Conservation (phyloP, 1,140 invertebrate species). For the Anagrus nilaparvatae region DNA sequence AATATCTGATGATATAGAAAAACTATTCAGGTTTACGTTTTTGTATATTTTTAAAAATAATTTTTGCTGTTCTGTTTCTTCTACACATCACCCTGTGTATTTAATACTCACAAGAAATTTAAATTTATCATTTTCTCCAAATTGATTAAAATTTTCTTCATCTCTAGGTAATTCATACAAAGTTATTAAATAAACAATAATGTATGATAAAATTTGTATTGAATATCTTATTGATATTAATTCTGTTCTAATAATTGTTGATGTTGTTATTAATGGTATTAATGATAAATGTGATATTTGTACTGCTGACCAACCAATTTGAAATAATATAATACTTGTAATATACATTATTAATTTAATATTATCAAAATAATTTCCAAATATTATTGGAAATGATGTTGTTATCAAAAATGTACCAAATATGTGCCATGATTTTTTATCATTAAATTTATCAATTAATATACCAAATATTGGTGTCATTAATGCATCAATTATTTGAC, state of each 20-base stretch:
- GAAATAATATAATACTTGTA: conserved; percentile 71
- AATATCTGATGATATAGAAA: no score
- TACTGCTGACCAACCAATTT: conserved; percentile 82
- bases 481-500: conserved; percentile 76
- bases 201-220: no score
- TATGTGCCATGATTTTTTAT: conserved; percentile 79
- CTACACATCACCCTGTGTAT: no score
- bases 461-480: conserved; percentile 79
- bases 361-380: conserved; percentile 51
- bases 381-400: conserved; percentile 74
- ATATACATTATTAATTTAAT: conserved; percentile 48
- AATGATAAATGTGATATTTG: conserved; percentile 87
- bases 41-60: no score
- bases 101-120: no score
- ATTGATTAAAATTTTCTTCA: no score
- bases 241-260: conserved; percentile 57
- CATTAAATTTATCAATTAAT: conserved; percentile 64
- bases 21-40: no score
- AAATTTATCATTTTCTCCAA: no score
- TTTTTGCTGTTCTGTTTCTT: no score
- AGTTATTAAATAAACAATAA: no score
- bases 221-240: conserved; percentile 72
- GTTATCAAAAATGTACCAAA: conserved; percentile 56
- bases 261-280: conserved; percentile 67
- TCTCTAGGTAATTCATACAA: no score